Conservation (phyloP, 2,113 vertebrate genomes). For the Callipepla squamata region DNA sequence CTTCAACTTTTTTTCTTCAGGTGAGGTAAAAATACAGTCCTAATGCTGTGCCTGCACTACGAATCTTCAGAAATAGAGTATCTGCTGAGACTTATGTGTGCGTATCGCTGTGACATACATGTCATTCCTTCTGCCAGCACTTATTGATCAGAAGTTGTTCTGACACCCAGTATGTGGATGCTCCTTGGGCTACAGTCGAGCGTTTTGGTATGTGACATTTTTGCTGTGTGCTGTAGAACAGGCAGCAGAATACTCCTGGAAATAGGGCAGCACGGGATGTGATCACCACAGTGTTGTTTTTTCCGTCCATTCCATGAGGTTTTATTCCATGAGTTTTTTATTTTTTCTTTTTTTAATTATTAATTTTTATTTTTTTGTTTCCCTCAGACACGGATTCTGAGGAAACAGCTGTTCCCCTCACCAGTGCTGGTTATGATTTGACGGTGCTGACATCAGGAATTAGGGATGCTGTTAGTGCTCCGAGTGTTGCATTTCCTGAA, state of each 20-base stretch:
- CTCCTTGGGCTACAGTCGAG: not conserved
- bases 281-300: accelerated
- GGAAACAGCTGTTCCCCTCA: not conserved
- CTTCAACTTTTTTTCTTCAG: not conserved
- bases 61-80: not conserved
- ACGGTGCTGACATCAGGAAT: not conserved
- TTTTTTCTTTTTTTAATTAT: too few relatives aligned
- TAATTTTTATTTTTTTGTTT: not conserved
- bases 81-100: too few relatives aligned
- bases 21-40: not conserved
- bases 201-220: not conserved
- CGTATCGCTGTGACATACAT: not conserved
- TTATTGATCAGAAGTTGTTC: not conserved
- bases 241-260: not conserved
- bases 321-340: too few relatives aligned
- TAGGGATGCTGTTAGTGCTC: not conserved
- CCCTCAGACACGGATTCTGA: not conserved
- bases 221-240: not conserved
- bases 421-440: not conserved
- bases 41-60: not conserved
- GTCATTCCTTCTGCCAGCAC: not conserved
- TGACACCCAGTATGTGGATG: not conserved
- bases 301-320: not conserved
- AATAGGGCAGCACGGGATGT: not conserved
- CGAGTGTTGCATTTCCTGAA: not conserved